Conservation (phyloP, 2,888 invertebrate genomes). For the Scaptomyza tumidula region DNA sequence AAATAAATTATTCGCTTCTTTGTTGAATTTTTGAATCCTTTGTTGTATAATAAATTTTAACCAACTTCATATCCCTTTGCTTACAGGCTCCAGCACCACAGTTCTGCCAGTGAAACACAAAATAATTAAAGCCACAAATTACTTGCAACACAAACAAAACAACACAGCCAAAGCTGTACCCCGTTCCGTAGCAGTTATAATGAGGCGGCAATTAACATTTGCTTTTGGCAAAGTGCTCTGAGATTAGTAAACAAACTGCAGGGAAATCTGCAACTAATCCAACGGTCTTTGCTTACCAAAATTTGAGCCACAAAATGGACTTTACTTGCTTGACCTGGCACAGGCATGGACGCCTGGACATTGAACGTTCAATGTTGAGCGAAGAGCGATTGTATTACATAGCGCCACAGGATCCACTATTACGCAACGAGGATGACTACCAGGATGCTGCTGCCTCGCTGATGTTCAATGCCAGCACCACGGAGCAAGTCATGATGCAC, state of each 20-base stretch:
- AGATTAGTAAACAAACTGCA: slow-evolving; percentile 8
- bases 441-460: slow-evolving; percentile 41
- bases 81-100: slow-evolving; percentile 39
- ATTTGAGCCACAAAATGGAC: slow-evolving; percentile 51
- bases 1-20: neutral
- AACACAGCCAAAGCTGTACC: neutral
- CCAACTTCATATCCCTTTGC: slow-evolving; percentile 8
- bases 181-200: slow-evolving; percentile 20
- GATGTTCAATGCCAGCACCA: slow-evolving; percentile 51
- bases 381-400: slow-evolving; percentile 69
- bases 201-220: slow-evolving; percentile 31
- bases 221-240: slow-evolving; percentile 9
- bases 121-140: slow-evolving; percentile 29
- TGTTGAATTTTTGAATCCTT: neutral
- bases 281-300: slow-evolving; percentile 3
- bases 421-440: slow-evolving; percentile 57
- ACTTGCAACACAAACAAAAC: slow-evolving; percentile 1
- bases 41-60: neutral
- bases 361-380: slow-evolving; percentile 26
- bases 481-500: slow-evolving; percentile 30
- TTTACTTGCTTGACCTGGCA: slow-evolving; percentile 61
- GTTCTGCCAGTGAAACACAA: slow-evolving; percentile 20
- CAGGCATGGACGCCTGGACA: slow-evolving; percentile 31
- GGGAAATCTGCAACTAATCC: slow-evolving; percentile 12
- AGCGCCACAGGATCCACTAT: slow-evolving; percentile 63